Base-by-base conservation (phyloP, 2,113 vertebrate genomes). In the Rhinoderma darwinii region DNA sequence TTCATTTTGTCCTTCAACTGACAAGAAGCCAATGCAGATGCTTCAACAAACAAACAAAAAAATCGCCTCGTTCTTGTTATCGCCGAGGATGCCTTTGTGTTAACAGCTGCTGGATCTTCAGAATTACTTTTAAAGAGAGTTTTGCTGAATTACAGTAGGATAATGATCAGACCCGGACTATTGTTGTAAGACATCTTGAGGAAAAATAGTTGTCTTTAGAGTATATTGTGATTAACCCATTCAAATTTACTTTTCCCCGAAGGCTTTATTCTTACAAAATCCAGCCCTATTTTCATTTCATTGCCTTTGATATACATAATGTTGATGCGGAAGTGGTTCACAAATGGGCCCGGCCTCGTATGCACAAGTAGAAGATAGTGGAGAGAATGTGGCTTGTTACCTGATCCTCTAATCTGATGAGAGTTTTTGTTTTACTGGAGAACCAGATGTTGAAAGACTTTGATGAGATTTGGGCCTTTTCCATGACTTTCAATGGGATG, bases 11-110 rank as follows among this genome's bases (percentile, higher is more conserved):
- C 83, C 70, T 77, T 85, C 20, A 85, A 61, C 83, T 85, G 83
- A 77, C 54, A 85, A 85, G 54, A 59, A 77, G 83, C 83, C 83
- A 85, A 85, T 77, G 83, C 83, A 77, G 83, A 85, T 85, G 83
- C 74, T 47, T 44, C 83, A 85, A 77, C 51, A 85, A 68, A 47
- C 41, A 72, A 84, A 75, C 20, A 73, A 74, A 72, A 70, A 79
- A 86, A 73, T 74, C 22, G 76, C 59, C 37, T 81, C 80, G 73
- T 80, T 86, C 76, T 66, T 81, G 44, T 80, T 86, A 86, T 86
- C 75, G 63, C 44, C 43, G 76, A 74, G 56, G 47, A 61, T 14
- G 84, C 75, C 35, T 79, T 86, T 86, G 76, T 81, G 84, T 72
- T 86, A 66, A 80, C 84, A 80, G 61, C 75, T 80, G 76, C 76